Base-by-base conservation (phyloP, 2,113 vertebrate species). In the Rhinolophus ferrumequinum region DNA sequence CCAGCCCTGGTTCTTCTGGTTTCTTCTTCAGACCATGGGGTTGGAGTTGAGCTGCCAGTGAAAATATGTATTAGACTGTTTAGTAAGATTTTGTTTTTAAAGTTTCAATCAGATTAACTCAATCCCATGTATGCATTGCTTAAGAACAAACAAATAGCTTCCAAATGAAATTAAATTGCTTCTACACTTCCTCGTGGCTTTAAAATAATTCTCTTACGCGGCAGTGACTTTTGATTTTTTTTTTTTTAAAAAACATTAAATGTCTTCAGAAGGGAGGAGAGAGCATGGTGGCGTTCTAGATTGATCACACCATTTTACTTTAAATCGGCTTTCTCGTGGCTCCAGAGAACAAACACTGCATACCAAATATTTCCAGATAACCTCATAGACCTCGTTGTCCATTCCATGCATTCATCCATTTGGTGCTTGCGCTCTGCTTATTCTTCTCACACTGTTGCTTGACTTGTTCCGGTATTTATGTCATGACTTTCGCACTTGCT, bases 111-210 rank as follows among this genome's bases (percentile, higher is more conserved):
- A 30, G 54, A 72, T 81, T 33, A 76, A 93, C 79, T 67, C 86
- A 80, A 86, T 19, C 21, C 6, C 72, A 7, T 5, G 8, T 77
- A 10, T 64, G 3, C 73, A 58, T 44, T 41, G 21, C 58, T 93
- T 96, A 19, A 67, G 62, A 92, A 76, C 76, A 73, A 93, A 70
- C 70, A 79, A 77, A 47, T 52, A 41, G 13, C 66, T 94, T 50
- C 41, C 70, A 58, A 73, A 67, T 52, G 22, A 75, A 72, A 64
- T 77, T 47, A 54, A 50, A 54, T 92, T 52, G 19, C 56, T 85
- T 90, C 64, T 58, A 7, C 54, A 38, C 24, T 76, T 90, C 16
- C 72, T 50, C 47, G 1, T 90, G 54, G 8, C 6, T 75, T 94
- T 58, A 69, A 33, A 84, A 41, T 89, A 89, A 88, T 93, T 87